phyloP scores from a whole-genome alignment of 2,797 vertebrate species.

The Spinibarbus caldwelli region DNA sequence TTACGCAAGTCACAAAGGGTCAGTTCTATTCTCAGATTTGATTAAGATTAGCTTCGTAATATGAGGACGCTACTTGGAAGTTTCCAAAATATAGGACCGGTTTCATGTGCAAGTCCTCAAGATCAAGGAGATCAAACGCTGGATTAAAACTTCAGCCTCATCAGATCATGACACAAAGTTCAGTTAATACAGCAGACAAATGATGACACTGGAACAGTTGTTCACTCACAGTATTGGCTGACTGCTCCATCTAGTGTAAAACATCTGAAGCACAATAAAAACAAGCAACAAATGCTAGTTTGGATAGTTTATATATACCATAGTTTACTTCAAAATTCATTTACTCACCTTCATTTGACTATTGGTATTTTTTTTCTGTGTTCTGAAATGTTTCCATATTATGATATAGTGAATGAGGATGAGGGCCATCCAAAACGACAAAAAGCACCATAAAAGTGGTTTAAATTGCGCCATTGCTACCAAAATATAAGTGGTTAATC shows the following conservation, averaged over 20 bases:
- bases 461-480: too few relatives aligned
- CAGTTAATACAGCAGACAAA: background rate
- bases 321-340: background rate
- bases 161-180: background rate
- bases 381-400: background rate
- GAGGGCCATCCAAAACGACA: background rate
- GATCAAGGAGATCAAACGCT: background rate
- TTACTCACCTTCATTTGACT: background rate
- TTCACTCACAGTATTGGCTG: background rate
- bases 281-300: background rate
- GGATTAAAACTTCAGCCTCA: background rate
- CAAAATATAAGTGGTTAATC: background rate
- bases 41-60: constrained; percentile 22
- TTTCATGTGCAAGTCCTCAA: constrained; percentile 5
- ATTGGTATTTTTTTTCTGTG: too few relatives aligned
- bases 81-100: constrained; percentile 11
- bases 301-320: too few relatives aligned
- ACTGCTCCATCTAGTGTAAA: constrained; percentile 22
- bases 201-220: constrained; percentile 3
- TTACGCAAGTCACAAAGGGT: constrained; percentile 27
- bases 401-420: background rate
- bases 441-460: too few relatives aligned
- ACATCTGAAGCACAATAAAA: background rate
- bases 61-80: background rate
- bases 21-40: constrained; percentile 34